Conservation (phyloP, 2,888 invertebrate species). For the Psylliodes chrysocephalus region DNA sequence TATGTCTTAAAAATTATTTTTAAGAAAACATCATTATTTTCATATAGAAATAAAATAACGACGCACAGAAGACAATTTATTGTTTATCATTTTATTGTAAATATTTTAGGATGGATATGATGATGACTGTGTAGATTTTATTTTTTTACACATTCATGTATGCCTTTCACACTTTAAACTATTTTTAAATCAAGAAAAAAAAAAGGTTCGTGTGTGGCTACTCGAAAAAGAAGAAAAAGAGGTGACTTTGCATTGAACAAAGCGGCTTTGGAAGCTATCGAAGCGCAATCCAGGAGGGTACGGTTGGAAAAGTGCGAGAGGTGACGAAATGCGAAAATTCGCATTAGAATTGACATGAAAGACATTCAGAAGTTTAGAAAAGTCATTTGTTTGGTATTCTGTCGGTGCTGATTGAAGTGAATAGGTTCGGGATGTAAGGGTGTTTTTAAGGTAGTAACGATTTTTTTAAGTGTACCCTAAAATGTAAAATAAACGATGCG, state of each 20-base stretch:
- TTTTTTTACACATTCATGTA: too few species aligned
- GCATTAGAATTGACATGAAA: conserved; percentile 19
- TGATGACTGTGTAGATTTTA: background rate
- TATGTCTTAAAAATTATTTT: too few species aligned
- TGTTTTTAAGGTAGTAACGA: conserved; percentile 4
- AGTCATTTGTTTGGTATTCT: conserved; percentile 28
- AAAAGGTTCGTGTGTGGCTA: background rate
- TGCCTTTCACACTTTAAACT: too few species aligned
- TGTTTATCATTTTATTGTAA: too few species aligned
- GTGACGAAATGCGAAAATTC: conserved; percentile 23
- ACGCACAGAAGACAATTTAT: too few species aligned
- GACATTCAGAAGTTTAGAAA: conserved; percentile 23
- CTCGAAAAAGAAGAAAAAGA: background rate
- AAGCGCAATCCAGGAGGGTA: background rate
- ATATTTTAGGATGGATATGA: too few species aligned
- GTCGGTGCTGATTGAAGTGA: conserved; percentile 19
- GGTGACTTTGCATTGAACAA: background rate
- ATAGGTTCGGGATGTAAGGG: conserved; percentile 16
- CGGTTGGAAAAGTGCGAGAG: background rate
- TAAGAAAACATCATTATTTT: too few species aligned
- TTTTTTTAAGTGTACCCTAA: background rate
- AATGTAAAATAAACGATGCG: too few species aligned
- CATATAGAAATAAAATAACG: too few species aligned
- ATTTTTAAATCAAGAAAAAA: too few species aligned
- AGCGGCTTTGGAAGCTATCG: conserved; percentile 1